Conservation (phyloP, 2,113 vertebrate genomes). For the Ailurus styani region DNA sequence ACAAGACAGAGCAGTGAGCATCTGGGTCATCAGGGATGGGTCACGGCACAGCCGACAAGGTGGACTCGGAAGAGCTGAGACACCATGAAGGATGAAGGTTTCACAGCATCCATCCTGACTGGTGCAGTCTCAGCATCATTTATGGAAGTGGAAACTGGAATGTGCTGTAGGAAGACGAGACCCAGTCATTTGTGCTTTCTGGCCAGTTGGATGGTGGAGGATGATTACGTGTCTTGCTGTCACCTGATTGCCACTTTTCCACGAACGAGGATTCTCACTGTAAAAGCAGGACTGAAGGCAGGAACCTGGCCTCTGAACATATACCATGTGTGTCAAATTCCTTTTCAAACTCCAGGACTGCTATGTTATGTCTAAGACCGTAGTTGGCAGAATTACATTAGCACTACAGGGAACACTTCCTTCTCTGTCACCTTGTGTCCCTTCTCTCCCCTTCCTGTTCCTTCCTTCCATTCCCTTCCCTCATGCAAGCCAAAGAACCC, state of each 20-base stretch:
- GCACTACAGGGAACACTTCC: background rate
- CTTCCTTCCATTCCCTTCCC: background rate
- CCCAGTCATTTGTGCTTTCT: background rate
- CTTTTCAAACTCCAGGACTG: background rate
- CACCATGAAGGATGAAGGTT: background rate
- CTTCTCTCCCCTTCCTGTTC: background rate
- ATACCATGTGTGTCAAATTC: background rate
- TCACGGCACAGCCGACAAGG: background rate
- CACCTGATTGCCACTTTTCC: background rate
- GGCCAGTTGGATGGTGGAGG: background rate
- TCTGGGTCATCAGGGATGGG: background rate
- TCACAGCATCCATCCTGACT: fast-evolving
- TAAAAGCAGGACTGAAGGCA: background rate
- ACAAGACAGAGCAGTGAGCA: background rate
- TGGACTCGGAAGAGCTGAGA: fast-evolving
- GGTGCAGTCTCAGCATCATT: background rate
- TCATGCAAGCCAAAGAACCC: background rate
- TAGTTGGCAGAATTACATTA: background rate
- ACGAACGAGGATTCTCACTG: no score
- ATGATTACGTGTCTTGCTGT: background rate
- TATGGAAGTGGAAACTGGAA: background rate
- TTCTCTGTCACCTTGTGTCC: background rate
- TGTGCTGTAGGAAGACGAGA: no score
- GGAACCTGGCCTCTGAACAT: background rate
- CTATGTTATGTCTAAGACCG: background rate